Evolutionary conservation across 2,888 invertebrate genomes (phyloP), one percentile per base, ranked within the genome.

Genomic region (Petrolisthes manimaculis): DNA sequence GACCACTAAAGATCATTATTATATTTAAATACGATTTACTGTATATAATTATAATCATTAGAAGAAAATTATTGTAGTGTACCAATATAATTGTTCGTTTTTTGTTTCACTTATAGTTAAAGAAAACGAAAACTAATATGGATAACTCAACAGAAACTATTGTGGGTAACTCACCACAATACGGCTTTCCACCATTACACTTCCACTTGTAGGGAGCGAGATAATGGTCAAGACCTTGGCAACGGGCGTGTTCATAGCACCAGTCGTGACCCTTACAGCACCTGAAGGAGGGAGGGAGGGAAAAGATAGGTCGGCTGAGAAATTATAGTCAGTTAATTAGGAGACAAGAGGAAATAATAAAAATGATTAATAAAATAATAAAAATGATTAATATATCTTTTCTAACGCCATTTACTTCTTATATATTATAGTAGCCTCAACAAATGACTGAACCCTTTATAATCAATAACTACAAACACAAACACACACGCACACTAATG

Each of bases 191-290:
- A 12, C 94, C 94, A 93, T 95, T 95, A 93, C 97, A 97, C 92
- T 95, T 96, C 97, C 97, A 97, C 92, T 96, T 95, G 93, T 97
- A 97, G 3, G 97, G 97, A 91, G 97, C 95, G 92, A 97, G 95
- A 94, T 97, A 97, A 89, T 86, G 90, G 24, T 91, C 96, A 92
- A 96, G 95, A 4, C 96, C 96, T 92, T 83, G 83, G 85, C 97
- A 97, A 92, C 95, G 95, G 86, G 96, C 95, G 86, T 95, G 94
- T 91, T 96, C 95, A 93, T 97, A 97, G 93, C 97, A 97, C 93
- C 95, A 95, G 93, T 97, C 97, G 93, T 97, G 97, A 92, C 95
- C 94, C 92, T 96, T 95, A 92, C 97, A 97, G 93, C 97, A 97
- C 92, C 96, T 96, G 93, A 9, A 12, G 84, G 18, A 78, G 54